Conservation (phyloP, 1,140 invertebrate species). For the Leguminivora glycinivorella region DNA sequence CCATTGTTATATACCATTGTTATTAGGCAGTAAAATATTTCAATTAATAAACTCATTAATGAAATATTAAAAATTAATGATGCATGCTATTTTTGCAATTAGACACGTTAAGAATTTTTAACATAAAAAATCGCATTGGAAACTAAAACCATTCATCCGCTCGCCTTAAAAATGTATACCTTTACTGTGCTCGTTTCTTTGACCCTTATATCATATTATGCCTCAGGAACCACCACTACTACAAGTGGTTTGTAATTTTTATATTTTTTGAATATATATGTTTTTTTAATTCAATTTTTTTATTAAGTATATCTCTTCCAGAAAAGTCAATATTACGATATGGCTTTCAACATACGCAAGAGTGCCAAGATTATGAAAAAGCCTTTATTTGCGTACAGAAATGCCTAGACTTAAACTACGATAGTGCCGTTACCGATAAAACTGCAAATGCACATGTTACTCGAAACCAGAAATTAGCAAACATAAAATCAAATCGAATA, state of each 20-base stretch:
- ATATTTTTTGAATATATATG: not conserved
- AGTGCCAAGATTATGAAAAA: slow-evolving; percentile 54
- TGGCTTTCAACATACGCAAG: slow-evolving; percentile 56
- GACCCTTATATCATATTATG: not conserved
- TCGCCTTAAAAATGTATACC: not conserved
- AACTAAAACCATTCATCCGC: not conserved
- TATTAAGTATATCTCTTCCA: slow-evolving; percentile 31
- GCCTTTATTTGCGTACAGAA: slow-evolving; percentile 61
- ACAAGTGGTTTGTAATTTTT: not conserved
- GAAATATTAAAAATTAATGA: slow-evolving; percentile 1
- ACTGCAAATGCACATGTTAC: slow-evolving; percentile 62
- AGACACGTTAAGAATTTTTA: not conserved
- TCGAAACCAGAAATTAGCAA: slow-evolving; percentile 48
- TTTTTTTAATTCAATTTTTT: no score
- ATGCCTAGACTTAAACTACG: slow-evolving; percentile 54
- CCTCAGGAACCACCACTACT: not conserved
- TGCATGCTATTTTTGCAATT: not conserved
- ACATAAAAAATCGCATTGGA: not conserved
- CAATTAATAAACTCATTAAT: not conserved
- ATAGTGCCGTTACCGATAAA: slow-evolving; percentile 58
- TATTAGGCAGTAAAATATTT: not conserved
- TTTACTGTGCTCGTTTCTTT: not conserved
- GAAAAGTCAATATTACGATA: slow-evolving; percentile 48
- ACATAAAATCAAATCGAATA: slow-evolving; percentile 5
- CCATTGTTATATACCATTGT: no score